Evolutionary conservation across 2,888 invertebrate genomes (phyloP), one percentile per base, ranked within the genome.

Genomic region (Hydrotaea diabolus): DNA sequence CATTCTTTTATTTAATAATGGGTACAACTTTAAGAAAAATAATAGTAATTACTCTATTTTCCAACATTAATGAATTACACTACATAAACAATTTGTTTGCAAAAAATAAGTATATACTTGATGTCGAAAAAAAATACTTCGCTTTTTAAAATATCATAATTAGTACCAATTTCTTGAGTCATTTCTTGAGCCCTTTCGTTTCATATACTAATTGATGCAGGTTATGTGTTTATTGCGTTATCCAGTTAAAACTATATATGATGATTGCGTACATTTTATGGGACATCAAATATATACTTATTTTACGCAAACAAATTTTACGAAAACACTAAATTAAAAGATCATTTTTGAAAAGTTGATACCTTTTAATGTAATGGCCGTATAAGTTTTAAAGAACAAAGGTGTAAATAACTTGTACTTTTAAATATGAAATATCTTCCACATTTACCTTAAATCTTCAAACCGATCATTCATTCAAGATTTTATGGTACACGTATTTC

Each of bases 221-320:
- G 11, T 66, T 39, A n/a, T 13, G 4, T 59, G 59, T 15, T 19
- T 23, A 57, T 23, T 4, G 8, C 8, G 19, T 53, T 53, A 1
- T 53, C 17, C 53, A 39, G 9, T 53, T 21, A 21, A 55, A 55
- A 55, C 8, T 59, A 64, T 31, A 31, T 31, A 31, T 62, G 31
- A 64, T 39, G 64, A 66, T 66, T 43, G 0, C 11, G 43, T 43
- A 39, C 0, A 23, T 43, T 21, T 69, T 69, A 46, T 7, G 23
- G 46, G 69, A 69, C 69, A 69, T 69, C 69, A 69, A 69, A 69
- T 69, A 69, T 69, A 69, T 46, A 69, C 69, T 69, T 69, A 69
- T 69, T 69, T 69, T 23, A 15, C 23, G 43, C 69, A 69, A 69
- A 69, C 69, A 66, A 62, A 66, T 66, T 43, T 46, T 69, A 23